Evolutionary conservation across 2,888 invertebrate species (phyloP), one percentile per base, ranked within the genome.

Genomic region (Pomacea canaliculata): DNA sequence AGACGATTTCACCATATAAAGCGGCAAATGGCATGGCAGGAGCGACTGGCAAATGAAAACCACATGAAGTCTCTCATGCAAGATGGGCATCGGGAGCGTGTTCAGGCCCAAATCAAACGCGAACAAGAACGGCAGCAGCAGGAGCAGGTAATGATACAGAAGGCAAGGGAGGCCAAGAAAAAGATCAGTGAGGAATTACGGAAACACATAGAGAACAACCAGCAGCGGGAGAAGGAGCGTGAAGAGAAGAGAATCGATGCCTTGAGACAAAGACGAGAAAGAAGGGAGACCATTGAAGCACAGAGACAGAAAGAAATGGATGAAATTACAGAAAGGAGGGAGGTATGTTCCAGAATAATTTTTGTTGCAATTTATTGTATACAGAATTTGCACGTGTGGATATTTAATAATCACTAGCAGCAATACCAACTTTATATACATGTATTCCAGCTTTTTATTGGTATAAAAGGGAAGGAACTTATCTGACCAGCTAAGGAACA

Each of bases 151-250:
- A 82, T 81, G 66, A 83, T 89, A 12, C 79, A 83, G 18, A 78
- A 82, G 68, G 81, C 85, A 0, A 76, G 86, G 13, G 86, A 87
- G 69, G 86, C 85, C 48, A 87, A 87, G 79, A 85, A 83, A 74
- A 81, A 83, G 18, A 76, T 80, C 66, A 85, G 82, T 74, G 74
- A 77, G 27, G 78, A 80, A 48, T 70, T 80, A 16, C 63, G 73
- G n/a, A 66, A 80, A 37, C 81, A 81, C 56, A 83, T 85, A 27
- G 86, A 87, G 71, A 76, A 79, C n/a, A 83, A 84, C 51, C 83
- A 86, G 75, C 77, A 80, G 70, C 73, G 78, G 13, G 85, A 85
- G 69, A 49, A 78, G 23, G 81, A 83, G 10, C 73, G 78, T n/a
- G 87, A 87, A 37, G 79, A 85, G 71, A 78, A 80, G 56, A 77